phyloP scores from a whole-genome alignment of 2,888 invertebrate species.

The Coleophora flavipennella region DNA sequence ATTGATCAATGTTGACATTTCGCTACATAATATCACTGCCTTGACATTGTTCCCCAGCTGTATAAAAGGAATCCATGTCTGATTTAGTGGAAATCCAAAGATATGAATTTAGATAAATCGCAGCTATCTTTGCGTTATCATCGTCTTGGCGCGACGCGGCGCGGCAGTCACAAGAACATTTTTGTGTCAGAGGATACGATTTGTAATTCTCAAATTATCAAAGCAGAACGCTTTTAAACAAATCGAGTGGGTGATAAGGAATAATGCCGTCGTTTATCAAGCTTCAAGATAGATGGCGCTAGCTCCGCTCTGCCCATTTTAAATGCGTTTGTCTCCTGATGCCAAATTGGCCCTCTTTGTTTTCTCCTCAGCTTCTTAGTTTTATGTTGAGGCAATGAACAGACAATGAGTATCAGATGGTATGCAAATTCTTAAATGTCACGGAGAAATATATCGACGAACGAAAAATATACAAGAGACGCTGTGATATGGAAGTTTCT shows the following conservation, averaged over 20 bases:
- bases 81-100: conserved; percentile 19
- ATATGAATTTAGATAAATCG: conserved; percentile 48
- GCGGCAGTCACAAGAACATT: conserved; percentile 58
- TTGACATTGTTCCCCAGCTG: conserved; percentile 5
- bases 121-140: conserved; percentile 43
- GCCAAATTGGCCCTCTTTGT: conserved; percentile 67
- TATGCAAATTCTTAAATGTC: neutral
- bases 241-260: conserved; percentile 73
- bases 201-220: conserved; percentile 73
- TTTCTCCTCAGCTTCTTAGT: conserved; percentile 52
- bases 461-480: no score
- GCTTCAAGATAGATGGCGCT: conserved; percentile 66
- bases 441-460: no score
- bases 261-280: conserved; percentile 73
- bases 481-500: no score
- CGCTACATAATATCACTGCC: no score
- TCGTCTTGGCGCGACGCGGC: conserved; percentile 34
- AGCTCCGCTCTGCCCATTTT: conserved; percentile 71
- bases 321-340: conserved; percentile 71
- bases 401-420: conserved; percentile 14
- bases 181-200: conserved; percentile 66
- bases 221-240: conserved; percentile 72
- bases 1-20: no score
- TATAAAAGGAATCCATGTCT: neutral
- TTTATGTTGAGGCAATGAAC: conserved; percentile 27